phyloP scores from a whole-genome alignment of 2,888 invertebrate species.

The Diplolepis rosae region DNA sequence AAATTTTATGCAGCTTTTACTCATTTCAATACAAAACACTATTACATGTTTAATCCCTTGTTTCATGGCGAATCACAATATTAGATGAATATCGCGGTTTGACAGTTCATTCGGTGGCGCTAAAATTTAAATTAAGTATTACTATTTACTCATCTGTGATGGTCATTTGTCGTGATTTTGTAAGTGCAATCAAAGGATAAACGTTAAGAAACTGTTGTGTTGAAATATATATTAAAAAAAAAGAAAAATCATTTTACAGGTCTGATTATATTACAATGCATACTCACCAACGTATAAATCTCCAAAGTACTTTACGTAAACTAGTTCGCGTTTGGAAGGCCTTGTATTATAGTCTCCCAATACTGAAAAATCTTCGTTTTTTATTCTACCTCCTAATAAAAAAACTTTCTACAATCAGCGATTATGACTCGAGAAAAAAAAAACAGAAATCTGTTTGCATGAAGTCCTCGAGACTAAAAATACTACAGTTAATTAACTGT shows the following conservation, averaged over 20 bases:
- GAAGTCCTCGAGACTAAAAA: neutral
- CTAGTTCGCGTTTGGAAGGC: neutral
- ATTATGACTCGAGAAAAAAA: neutral
- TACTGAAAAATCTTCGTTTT: neutral
- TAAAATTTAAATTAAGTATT: no score
- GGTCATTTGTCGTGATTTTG: no score
- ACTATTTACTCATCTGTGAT: no score
- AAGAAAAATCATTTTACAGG: neutral
- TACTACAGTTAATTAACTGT: neutral
- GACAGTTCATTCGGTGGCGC: no score
- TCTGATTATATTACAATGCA: neutral
- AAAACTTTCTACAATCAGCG: neutral
- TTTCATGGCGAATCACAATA: no score
- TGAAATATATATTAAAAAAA: neutral
- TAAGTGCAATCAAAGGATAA: neutral
- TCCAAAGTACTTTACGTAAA: neutral
- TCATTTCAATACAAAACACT: neutral
- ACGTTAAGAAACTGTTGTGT: neutral
- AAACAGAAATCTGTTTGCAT: neutral
- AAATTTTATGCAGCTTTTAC: neutral
- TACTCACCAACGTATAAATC: neutral
- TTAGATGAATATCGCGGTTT: no score
- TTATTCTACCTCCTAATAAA: neutral
- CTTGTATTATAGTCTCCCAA: neutral
- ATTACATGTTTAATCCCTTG: no score